These are phyloP conservation scores for Acanthis flammea DNA, from an alignment of 2,797 vertebrate species.

Conservation along the genomic window DNA sequence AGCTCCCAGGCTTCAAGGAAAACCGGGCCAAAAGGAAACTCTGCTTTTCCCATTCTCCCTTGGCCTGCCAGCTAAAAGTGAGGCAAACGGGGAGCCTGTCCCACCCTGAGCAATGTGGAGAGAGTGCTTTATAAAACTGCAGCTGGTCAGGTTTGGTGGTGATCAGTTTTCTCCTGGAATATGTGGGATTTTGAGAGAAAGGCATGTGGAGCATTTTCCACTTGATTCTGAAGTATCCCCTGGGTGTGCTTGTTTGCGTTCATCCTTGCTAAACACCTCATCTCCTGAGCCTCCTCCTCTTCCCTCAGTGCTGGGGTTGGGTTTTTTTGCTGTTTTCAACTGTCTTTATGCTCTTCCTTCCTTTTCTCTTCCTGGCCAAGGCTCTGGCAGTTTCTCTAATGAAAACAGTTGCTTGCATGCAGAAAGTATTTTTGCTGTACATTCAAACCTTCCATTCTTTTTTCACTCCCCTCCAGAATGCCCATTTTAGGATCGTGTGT, in stretches of 20 bases:
- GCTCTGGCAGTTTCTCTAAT: not conserved
- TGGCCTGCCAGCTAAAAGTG: slow-evolving; percentile 21
- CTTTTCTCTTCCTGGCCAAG: not conserved
- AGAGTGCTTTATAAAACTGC: slow-evolving; percentile 9
- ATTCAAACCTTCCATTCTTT: not conserved
- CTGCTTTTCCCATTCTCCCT: slow-evolving; percentile 52
- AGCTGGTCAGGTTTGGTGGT: slow-evolving; percentile 8
- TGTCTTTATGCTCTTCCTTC: not conserved
- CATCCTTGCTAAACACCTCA: not conserved
- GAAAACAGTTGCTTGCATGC: not conserved
- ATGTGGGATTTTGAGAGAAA: not conserved
- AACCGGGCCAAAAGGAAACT: slow-evolving; percentile 57
- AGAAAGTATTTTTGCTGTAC: slow-evolving; percentile 2
- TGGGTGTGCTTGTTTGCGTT: not conserved
- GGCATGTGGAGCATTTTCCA: not conserved
- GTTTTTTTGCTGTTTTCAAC: not conserved
- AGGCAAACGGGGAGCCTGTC: slow-evolving; percentile 58
- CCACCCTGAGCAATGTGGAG: slow-evolving; percentile 5
- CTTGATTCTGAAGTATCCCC: not conserved
- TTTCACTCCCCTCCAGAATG: not conserved
- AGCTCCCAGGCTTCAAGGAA: slow-evolving; percentile 51
- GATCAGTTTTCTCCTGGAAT: not conserved
- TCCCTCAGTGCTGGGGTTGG: not conserved
- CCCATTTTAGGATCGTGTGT: not conserved
- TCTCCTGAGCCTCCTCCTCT: not conserved